These are phyloP conservation scores for Crotophaga sulcirostris DNA, from an alignment of 2,113 vertebrate species.

Conservation along the genomic window DNA sequence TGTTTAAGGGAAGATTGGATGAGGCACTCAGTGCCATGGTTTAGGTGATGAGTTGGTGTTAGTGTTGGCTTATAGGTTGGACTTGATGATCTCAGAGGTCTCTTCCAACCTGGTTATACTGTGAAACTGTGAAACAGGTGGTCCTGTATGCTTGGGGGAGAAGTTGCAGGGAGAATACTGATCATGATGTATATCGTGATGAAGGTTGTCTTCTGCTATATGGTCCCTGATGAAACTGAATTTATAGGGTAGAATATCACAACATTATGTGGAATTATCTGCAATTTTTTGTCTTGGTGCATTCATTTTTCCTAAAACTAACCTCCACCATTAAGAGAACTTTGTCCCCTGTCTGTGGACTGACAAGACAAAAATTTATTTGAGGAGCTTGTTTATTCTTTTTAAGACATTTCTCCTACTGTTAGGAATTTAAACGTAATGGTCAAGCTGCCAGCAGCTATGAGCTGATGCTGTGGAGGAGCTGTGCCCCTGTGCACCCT, in stretches of 20 bases:
- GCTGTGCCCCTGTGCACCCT: too few relatives aligned
- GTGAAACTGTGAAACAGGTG: too few relatives aligned
- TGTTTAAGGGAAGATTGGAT: too few relatives aligned
- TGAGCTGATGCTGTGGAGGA: too few relatives aligned
- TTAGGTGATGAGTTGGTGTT: too few relatives aligned
- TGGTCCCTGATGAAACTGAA: neutral
- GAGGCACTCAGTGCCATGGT: too few relatives aligned
- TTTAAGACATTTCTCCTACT: neutral
- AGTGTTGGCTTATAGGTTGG: too few relatives aligned
- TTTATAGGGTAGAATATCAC: neutral
- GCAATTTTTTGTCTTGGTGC: neutral
- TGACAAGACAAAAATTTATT: neutral
- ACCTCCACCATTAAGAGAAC: neutral
- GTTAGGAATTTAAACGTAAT: neutral
- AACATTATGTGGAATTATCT: neutral
- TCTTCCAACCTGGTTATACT: too few relatives aligned
- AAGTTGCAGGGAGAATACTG: neutral
- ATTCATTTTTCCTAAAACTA: neutral
- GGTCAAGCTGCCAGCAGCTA: neutral
- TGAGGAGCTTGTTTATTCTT: neutral
- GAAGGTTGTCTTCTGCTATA: neutral
- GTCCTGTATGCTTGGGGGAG: neutral
- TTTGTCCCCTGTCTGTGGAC: neutral
- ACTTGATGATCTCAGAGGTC: too few relatives aligned
- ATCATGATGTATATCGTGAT: neutral